Evolutionary conservation across 2,113 vertebrate species (phyloP).

Genomic region (Rallus limicola): DNA sequence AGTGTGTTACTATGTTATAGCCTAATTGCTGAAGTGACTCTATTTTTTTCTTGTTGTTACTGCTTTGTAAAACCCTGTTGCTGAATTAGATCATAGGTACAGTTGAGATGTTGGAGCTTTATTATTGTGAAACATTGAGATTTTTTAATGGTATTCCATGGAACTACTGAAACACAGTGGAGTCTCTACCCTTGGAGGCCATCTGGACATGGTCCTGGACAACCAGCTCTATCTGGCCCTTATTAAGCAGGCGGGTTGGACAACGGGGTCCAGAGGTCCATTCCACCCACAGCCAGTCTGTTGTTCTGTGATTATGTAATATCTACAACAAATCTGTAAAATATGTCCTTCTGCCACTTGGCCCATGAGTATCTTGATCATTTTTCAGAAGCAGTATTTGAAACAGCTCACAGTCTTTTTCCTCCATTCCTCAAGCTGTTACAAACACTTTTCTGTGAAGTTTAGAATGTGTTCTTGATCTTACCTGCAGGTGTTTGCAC

Average conservation of each 20-base stretch:
- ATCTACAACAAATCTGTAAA: background rate
- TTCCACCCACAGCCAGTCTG: background rate
- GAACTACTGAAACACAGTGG: background rate
- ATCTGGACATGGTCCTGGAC: background rate
- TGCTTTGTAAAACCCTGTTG: background rate
- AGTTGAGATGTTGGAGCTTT: background rate
- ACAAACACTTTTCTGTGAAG: background rate
- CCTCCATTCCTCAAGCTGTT: background rate
- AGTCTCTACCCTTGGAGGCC: background rate
- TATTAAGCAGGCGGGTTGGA: background rate
- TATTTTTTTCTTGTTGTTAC: background rate
- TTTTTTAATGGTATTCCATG: background rate
- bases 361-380: rapidly evolving
- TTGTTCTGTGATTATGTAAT: background rate
- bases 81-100: background rate
- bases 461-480: background rate
- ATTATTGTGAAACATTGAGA: background rate
- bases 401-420: background rate
- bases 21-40: background rate
- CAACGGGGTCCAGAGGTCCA: background rate
- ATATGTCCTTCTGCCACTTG: background rate
- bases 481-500: background rate
- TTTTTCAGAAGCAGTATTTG: background rate
- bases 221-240: background rate
- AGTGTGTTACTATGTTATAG: background rate